Base-by-base conservation (phyloP, 2,888 invertebrate species). In the Trichopria drosophilae region DNA sequence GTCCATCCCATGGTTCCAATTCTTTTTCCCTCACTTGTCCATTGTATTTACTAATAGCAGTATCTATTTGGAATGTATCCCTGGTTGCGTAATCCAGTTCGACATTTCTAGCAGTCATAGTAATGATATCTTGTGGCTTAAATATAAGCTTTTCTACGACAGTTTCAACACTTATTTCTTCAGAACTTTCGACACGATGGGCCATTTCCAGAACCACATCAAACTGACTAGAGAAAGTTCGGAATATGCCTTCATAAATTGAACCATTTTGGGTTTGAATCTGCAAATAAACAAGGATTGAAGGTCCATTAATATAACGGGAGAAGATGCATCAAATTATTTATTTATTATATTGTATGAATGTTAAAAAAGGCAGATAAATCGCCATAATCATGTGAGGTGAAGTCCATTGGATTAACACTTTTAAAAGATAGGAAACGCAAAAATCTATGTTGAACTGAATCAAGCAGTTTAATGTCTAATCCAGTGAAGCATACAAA, bases 181-280 rank as follows among this genome's bases (percentile, higher is more conserved):
- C 83, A 26, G 86, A 83, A 58, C 82, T 82, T 63, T 87, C 87
- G 49, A 90, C 84, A 72, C 87, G 87, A 73, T 92, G 90, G 35
- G 90, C 93, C 78, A 91, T 83, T 78, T 93, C 92, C 74, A 95
- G 77, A 54, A 92, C 93, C 55, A 90, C 84, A 73, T 93, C 93
- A 77, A 93, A 93, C 75, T 87, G 84, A 65, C 87, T 84, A 60
- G 93, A 93, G 77, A 93, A 92, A 28, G 94, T 93, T 73, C 86
- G 86, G 73, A 94, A 90, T 55, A 94, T 85, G 16, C 94, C 94
- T 78, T 94, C 93, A 82, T 88, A 93, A 48, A 88, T 79, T 64
- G 85, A 84, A 59, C 92, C 93, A 63, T 91, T 90, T 72, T 87
- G 86, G 45, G 92, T 87, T 68, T 87, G 85, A 64, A 91, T 84